A percentile compares a stretch with the other conserved stretches of the same genome.
These are phyloP conservation scores for Pantherophis guttatus DNA, from an alignment of 2,113 vertebrate species.

Conservation along the genomic window DNA sequence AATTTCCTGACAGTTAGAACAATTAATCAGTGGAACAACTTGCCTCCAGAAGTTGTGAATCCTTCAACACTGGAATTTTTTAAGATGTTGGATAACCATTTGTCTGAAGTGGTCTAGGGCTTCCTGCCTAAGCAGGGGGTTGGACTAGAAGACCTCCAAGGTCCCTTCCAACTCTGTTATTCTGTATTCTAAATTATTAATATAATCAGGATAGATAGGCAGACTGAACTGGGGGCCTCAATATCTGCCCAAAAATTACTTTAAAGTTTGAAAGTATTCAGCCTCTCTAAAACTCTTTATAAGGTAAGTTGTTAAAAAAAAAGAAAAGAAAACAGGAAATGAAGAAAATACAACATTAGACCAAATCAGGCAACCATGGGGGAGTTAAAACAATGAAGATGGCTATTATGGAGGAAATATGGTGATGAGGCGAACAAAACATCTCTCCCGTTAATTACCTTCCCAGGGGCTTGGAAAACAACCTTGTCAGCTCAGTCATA, in stretches of 20 bases:
- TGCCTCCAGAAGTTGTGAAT: no score
- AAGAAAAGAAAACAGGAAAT: neutral
- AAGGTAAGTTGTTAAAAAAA: neutral
- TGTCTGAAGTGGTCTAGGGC: no score
- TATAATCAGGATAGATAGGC: neutral
- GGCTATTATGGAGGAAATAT: neutral
- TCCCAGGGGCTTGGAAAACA: neutral
- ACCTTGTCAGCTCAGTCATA: neutral
- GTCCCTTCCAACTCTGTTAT: no score
- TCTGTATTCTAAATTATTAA: neutral
- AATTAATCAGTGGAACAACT: no score
- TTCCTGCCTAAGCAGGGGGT: no score
- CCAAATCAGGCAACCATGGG: neutral
- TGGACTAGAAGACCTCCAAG: no score
- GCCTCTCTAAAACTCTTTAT: neutral
- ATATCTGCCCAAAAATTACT: neutral
- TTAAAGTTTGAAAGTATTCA: neutral
- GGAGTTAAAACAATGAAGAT: neutral
- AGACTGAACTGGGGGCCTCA: neutral
- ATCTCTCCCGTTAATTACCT: neutral
- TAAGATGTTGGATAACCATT: no score
- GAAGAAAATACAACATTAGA: neutral
- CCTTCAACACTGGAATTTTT: no score
- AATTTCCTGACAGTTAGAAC: no score
- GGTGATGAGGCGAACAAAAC: neutral